These are phyloP conservation scores for Macrophya annulata DNA, from an alignment of 2,888 invertebrate genomes.

Conservation along the genomic window DNA sequence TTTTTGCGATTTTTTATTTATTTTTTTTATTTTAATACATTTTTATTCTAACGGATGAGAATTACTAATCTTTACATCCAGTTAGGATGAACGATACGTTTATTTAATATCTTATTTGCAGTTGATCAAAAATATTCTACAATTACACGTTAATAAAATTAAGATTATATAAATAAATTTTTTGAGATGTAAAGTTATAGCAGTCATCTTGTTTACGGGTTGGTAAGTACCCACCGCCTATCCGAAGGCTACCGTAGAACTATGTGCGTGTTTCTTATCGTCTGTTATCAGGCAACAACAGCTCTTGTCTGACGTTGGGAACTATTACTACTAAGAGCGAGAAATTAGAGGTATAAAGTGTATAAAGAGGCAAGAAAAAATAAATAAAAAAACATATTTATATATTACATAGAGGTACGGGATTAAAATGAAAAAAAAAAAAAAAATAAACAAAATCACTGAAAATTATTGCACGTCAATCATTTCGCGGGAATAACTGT, in stretches of 20 bases:
- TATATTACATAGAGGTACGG: background rate
- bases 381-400: background rate
- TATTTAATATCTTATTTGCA: background rate
- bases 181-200: background rate
- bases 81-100: background rate
- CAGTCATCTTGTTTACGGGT: slow-evolving; percentile 37
- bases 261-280: slow-evolving; percentile 50
- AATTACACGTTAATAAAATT: no score
- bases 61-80: background rate
- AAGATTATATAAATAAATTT: background rate
- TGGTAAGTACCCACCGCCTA: slow-evolving; percentile 33
- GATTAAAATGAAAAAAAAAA: background rate
- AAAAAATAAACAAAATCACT: no score
- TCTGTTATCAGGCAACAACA: slow-evolving; percentile 36
- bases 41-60: background rate
- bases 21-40: background rate
- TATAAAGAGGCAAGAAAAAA: background rate
- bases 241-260: slow-evolving; percentile 2
- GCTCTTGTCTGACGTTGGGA: slow-evolving; percentile 31
- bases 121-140: background rate
- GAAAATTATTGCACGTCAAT: background rate
- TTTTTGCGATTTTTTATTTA: background rate
- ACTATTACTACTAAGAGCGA: slow-evolving; percentile 31
- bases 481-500: background rate
- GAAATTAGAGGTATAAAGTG: slow-evolving; percentile 12